Base-by-base conservation (phyloP, 2,888 invertebrate genomes). In the Chorisops tibialis region DNA sequence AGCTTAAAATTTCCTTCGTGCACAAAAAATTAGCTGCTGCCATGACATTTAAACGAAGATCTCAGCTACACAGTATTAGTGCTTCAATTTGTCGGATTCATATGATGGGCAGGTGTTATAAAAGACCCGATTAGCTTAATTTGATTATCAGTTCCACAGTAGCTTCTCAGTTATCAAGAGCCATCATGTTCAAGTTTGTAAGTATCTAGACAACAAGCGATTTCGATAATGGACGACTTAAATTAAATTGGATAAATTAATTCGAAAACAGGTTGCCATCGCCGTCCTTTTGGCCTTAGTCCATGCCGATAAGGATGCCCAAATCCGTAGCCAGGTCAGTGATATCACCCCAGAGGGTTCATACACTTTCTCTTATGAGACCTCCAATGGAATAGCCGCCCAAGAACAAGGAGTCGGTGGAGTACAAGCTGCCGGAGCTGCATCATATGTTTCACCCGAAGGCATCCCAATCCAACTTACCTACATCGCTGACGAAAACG, bases 341-440 rank as follows among this genome's bases (percentile, higher is more conserved):
- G 52, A 54, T 41, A 41, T 35, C 22, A 37, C 35, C 22, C 52
- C 52, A 59, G 83, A 84, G 63, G 73, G 78, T 18, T 69, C 72
- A 51, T 85, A 75, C 73, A 58, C 69, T 0, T 83, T 75, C 71
- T 60, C 63, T 4, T 85, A 72, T 70, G 77, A 83, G 67, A 86
- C 87, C 66, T 78, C 79, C 14, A 86, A 87, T 70, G 86, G 86
- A 16, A 87, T 87, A 70, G 62, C 72, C 0, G 83, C 74, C 5
- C 80, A 84, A 67, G 85, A 85, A 69, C 67, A 70, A 16, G 87
- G 86, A 65, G 73, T 69, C 14, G 75, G 86, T 66, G 81, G 81
- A 71, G 80, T 81, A 69, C 70, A 73, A 45, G 83, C 81, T n/a
- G 77, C 80, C 62, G 87, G 87, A 22, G 73, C 76, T 4, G 80